Evolutionary conservation across 53 echinoderm and acorn worm species (phyloP).

Genomic region (Paelopatides confundens): DNA sequence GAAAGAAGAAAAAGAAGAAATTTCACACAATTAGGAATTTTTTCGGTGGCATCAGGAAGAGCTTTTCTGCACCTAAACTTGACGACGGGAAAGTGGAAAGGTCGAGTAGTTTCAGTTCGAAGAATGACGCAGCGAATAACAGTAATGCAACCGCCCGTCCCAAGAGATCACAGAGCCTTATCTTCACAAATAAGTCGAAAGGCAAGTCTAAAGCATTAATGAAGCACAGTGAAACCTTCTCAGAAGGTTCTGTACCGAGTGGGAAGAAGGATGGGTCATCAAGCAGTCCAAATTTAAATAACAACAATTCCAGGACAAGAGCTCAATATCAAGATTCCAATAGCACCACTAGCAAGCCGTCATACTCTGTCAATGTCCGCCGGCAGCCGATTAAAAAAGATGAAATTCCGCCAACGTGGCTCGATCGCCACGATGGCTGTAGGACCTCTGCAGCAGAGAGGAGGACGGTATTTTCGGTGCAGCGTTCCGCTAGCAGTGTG

Average conservation of each 20-base stretch:
- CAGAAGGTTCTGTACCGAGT: not conserved
- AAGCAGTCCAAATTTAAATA: constrained; percentile 23
- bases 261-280: not conserved
- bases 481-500: constrained; percentile 21
- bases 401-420: not conserved
- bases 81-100: constrained; percentile 32
- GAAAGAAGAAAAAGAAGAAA: constrained; percentile 29
- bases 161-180: constrained; percentile 32
- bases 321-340: no score
- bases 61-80: constrained; percentile 15
- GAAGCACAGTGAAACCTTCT: constrained; percentile 17
- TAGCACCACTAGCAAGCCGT: no score
- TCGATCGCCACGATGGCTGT: not conserved
- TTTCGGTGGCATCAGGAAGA: constrained; percentile 19
- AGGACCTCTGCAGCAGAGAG: not conserved
- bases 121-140: not conserved
- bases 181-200: constrained; percentile 26
- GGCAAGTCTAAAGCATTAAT: not conserved
- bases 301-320: constrained; percentile 27
- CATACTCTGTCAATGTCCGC: not conserved
- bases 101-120: constrained; percentile 2
- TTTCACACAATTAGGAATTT: not conserved
- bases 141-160: not conserved
- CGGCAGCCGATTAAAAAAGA: not conserved
- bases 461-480: not conserved